phyloP scores from a whole-genome alignment of 2,113 vertebrate species.

The Meriones unguiculatus region DNA sequence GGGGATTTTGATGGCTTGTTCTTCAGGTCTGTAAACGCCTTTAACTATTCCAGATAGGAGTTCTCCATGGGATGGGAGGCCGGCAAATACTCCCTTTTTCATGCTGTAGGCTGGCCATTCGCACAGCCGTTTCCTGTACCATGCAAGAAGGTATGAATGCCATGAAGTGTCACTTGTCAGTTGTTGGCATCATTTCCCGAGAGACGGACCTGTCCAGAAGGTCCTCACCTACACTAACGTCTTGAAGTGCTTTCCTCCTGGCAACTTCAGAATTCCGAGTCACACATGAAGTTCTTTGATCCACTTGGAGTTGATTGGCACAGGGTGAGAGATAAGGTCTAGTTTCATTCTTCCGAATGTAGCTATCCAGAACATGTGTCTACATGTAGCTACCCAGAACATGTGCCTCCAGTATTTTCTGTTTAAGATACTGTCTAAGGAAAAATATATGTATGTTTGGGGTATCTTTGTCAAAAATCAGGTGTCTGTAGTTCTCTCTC shows the following conservation, averaged over 20 bases:
- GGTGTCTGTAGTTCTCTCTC: no score
- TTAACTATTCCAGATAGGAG: not conserved
- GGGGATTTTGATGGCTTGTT: not conserved
- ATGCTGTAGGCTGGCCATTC: no score
- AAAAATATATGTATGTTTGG: not conserved
- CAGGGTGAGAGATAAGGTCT: not conserved
- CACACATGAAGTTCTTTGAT: not conserved
- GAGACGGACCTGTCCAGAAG: not conserved
- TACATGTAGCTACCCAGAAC: not conserved
- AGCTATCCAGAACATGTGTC: not conserved
- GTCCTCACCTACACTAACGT: not conserved
- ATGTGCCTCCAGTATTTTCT: not conserved
- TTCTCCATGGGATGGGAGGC: no score
- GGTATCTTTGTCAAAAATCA: not conserved
- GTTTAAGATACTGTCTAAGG: not conserved
- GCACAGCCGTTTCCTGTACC: not conserved
- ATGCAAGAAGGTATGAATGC: not conserved
- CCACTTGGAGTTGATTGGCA: not conserved
- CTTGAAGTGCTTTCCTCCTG: not conserved
- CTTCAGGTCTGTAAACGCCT: not conserved
- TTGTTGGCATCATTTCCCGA: not conserved
- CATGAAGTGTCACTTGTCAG: not conserved
- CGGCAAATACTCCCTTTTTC: not conserved
- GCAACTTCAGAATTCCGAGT: not conserved
- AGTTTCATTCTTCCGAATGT: not conserved